phyloP scores from a whole-genome alignment of 2,888 invertebrate species.

The Eupithecia vulgata region DNA sequence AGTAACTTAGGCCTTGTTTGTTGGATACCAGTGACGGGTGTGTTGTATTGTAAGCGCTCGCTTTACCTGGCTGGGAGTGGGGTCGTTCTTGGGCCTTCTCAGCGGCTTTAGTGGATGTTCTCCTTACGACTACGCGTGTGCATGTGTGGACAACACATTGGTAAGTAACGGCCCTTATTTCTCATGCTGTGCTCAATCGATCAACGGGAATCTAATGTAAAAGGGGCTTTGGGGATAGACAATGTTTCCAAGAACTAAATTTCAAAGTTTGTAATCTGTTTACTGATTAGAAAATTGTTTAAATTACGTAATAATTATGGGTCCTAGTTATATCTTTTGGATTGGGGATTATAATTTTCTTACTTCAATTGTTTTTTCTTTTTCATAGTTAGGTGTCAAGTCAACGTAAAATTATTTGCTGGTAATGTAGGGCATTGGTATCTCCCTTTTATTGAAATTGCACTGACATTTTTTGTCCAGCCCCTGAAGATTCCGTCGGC shows the following conservation, averaged over 20 bases:
- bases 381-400: neutral
- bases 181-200: conserved; percentile 64
- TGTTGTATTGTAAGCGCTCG: conserved; percentile 72
- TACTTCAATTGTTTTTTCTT: neutral
- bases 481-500: conserved; percentile 56
- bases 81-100: conserved; percentile 84
- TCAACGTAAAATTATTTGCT: neutral
- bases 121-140: conserved; percentile 84
- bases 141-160: conserved; percentile 84
- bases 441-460: neutral
- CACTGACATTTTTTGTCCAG: conserved; percentile 10
- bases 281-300: neutral
- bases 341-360: neutral
- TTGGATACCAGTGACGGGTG: neutral
- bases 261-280: neutral
- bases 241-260: neutral
- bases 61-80: conserved; percentile 84
- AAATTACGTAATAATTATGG: neutral
- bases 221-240: neutral
- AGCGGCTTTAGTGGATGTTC: conserved; percentile 84
- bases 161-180: conserved; percentile 71
- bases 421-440: neutral
- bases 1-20: neutral
- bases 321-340: neutral
- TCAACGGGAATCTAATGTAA: conserved; percentile 53